Evolutionary conservation across 2,888 invertebrate genomes (phyloP), one percentile per base, ranked within the genome.

Genomic region (Caenorhabditis japonica): DNA sequence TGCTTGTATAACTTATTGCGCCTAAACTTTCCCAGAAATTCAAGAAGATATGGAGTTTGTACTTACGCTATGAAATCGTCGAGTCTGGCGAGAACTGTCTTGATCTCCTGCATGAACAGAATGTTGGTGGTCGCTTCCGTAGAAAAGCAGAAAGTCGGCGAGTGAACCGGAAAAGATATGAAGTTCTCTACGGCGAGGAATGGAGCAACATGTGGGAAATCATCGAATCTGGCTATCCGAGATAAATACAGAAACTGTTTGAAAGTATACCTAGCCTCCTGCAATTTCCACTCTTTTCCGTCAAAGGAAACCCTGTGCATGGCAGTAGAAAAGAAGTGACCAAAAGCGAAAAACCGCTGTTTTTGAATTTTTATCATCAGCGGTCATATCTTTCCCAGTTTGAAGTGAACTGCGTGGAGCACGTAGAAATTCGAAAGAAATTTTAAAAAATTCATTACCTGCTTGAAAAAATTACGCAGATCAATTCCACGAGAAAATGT

Each of bases 121-220:
- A 69, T 62, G 41, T 69, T 74, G 3, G 33, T n/a, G 5, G 25
- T 17, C n/a, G 58, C 62, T 21, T 36, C 7, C 5, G 36, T 39
- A 1, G 60, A 53, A 17, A 74, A 68, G 33, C 49, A 38, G 25
- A 74, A 74, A 0, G 60, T 58, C 0, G 55, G 69, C 2, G 58
- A 8, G 17, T 58, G 38, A 10, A 74, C 66, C 0, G 69, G 62
- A n/a, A 38, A 34, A 1, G 51, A 51, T 1, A 44, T 15, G 21
- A 74, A 69, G 33, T 69, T 52, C 23, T 62, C 53, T 15, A 23
- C 23, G 17, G 62, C 52, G 3, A 74, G 44, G 21, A 74, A 74
- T 17, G 74, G 74, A 3, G 74, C 74, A 10, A 74, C 62, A 15
- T 60, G 53, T 4, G 72, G 72, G 19, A 33, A 49, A n/a, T 68